phyloP scores from a whole-genome alignment of 2,113 vertebrate genomes.

The Progne subis region DNA sequence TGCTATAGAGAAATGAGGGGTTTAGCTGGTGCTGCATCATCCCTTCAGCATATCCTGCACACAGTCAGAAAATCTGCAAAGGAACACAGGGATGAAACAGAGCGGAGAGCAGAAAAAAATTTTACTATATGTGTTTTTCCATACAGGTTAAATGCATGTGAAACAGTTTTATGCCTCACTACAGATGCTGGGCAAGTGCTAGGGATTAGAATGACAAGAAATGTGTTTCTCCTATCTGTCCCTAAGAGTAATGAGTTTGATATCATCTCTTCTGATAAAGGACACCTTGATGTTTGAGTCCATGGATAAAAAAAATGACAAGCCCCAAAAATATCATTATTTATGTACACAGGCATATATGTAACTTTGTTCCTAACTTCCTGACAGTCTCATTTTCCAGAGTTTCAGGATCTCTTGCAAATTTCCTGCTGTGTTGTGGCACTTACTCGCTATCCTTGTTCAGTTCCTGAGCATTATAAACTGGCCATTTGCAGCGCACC shows the following conservation, averaged over 20 bases:
- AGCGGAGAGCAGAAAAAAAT: not conserved
- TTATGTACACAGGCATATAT: not conserved
- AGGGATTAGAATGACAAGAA: not conserved
- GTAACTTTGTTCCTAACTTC: not conserved
- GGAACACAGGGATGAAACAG: not conserved
- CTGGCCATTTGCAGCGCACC: not conserved
- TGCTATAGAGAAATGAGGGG: not conserved
- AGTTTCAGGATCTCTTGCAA: not conserved
- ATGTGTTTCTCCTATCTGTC: not conserved
- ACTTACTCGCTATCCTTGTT: not conserved
- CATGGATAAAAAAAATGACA: not conserved
- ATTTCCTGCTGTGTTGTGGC: not conserved
- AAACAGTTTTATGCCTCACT: not conserved
- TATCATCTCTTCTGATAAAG: not conserved
- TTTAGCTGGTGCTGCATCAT: not conserved
- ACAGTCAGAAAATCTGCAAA: not conserved
- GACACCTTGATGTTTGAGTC: not conserved
- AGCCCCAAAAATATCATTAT: not conserved
- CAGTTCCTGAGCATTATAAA: not conserved
- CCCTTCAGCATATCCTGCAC: not conserved
- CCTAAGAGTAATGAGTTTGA: not conserved
- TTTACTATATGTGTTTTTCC: not conserved
- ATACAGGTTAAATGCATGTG: not conserved
- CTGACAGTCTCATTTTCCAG: not conserved
- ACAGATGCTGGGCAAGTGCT: not conserved